phyloP scores from a whole-genome alignment of 1,140 invertebrate species.

The Rhizoglyphus robini region DNA sequence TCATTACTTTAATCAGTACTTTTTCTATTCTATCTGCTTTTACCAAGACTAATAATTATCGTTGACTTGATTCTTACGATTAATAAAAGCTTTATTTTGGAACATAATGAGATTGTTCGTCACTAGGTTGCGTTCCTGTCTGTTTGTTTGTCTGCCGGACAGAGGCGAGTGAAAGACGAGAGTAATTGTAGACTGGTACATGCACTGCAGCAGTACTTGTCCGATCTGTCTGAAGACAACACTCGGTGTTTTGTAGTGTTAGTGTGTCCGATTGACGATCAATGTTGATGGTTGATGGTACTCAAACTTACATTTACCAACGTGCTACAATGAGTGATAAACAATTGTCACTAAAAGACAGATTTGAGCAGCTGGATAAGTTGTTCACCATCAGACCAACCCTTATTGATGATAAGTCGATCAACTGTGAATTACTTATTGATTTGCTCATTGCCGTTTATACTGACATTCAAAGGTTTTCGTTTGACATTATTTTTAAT shows the following conservation, averaged over 20 bases:
- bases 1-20: too few species aligned
- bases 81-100: too few species aligned
- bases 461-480: conserved; percentile 23
- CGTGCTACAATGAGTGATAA: neutral
- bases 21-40: too few species aligned
- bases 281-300: too few species aligned
- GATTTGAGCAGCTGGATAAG: conserved; percentile 15
- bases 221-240: too few species aligned
- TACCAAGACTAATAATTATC: too few species aligned
- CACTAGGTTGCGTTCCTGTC: neutral
- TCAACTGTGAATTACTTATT: conserved; percentile 23
- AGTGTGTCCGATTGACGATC: too few species aligned
- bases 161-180: neutral
- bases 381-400: conserved; percentile 19
- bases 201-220: too few species aligned
- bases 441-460: conserved; percentile 24
- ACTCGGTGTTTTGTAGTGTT: too few species aligned
- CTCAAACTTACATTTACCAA: too few species aligned
- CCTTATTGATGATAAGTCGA: conserved; percentile 23
- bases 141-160: neutral
- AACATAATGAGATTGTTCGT: too few species aligned
- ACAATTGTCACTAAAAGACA: conserved; percentile 6
- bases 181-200: neutral
- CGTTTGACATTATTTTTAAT: neutral
- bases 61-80: too few species aligned